Evolutionary conservation across 2,113 vertebrate genomes (phyloP).

Genomic region (Sterrhoptilus dennistouni): DNA sequence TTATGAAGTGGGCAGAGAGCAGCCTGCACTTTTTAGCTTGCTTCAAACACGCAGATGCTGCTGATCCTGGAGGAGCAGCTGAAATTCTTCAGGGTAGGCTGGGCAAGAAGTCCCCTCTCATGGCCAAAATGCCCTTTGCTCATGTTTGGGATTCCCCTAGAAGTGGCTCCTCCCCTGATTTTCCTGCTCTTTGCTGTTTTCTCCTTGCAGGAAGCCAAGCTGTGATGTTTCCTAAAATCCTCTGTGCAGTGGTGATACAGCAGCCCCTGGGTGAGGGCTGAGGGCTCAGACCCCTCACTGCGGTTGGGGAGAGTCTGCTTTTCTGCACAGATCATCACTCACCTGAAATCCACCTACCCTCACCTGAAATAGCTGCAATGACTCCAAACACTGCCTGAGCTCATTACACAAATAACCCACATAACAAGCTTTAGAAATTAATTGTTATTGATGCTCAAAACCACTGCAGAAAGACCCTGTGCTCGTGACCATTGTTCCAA

Average conservation of each 20-base stretch:
- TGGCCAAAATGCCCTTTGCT: neutral
- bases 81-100: neutral
- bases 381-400: neutral
- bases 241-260: neutral
- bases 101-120: neutral
- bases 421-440: neutral
- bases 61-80: no score
- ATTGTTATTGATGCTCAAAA: neutral
- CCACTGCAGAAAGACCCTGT: neutral
- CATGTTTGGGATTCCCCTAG: neutral
- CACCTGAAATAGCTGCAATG: neutral
- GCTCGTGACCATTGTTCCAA: neutral
- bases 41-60: accelerated
- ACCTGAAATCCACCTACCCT: neutral
- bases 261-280: neutral
- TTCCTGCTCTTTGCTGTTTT: neutral
- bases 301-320: neutral
- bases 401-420: neutral
- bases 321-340: neutral
- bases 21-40: neutral
- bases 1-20: neutral
- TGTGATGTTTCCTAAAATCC: neutral
- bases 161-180: no score
- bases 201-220: neutral
- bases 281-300: neutral